Percentiles rank a stretch among this genome's conserved stretches.
These are phyloP conservation scores for Podarcis muralis DNA, from an alignment of 2,113 vertebrate species.

Conservation along the genomic window DNA sequence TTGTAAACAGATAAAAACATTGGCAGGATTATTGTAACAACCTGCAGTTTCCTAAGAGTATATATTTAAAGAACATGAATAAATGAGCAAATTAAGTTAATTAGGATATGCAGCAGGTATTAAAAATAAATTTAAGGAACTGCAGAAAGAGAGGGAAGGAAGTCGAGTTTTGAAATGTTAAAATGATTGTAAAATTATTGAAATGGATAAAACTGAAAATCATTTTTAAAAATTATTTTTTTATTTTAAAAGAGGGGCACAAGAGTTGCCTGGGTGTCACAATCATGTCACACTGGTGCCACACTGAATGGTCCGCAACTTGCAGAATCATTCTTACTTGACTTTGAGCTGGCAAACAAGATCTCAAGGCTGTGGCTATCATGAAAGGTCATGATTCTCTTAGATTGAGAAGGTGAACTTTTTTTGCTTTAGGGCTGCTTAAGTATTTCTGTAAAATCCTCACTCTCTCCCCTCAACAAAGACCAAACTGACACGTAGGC, in stretches of 20 bases:
- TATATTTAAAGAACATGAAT: too few species aligned
- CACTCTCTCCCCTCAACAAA: neutral
- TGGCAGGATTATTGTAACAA: too few species aligned
- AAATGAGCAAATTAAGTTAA: too few species aligned
- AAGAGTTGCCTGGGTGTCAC: neutral
- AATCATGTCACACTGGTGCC: neutral
- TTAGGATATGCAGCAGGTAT: too few species aligned
- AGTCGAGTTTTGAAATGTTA: too few species aligned
- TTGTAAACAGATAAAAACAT: too few species aligned
- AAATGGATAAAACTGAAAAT: too few species aligned
- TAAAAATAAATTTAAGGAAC: too few species aligned
- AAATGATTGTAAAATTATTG: too few species aligned
- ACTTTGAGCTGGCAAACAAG: neutral
- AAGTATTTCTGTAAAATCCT: neutral
- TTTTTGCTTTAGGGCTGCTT: neutral
- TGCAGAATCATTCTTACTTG: neutral
- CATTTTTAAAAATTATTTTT: too few species aligned
- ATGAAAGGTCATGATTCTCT: neutral
- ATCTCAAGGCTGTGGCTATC: neutral
- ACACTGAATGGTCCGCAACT: neutral
- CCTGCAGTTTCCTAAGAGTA: too few species aligned
- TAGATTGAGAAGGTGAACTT: neutral
- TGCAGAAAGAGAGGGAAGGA: too few species aligned
- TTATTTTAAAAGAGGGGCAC: neutral
- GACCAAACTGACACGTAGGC: neutral